Base-by-base conservation (phyloP, 2,113 vertebrate genomes). In the Channa maculata region DNA sequence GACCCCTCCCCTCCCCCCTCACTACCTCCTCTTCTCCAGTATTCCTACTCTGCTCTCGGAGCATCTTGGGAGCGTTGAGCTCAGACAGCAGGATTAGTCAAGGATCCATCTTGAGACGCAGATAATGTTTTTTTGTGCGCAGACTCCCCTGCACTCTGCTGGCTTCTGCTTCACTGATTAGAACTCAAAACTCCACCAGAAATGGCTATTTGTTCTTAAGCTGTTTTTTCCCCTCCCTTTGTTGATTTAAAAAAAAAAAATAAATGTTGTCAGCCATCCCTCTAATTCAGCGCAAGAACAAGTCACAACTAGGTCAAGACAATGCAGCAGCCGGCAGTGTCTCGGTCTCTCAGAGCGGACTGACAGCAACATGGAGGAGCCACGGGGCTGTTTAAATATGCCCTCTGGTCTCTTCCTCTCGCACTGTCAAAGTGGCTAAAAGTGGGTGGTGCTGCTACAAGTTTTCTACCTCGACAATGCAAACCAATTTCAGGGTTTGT, bases 61-160 rank as follows among this genome's bases (percentile, higher is more conserved):
- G 92, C 91, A 93, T 93, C 91, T 92, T 90, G 89, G 87, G 89
- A 92, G 86, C 83, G 71, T 86, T 82, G 89, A 90, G 91, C 92
- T 91, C 91, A 93, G 89, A 93, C 93, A 86, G 90, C 86, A 67
- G 91, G 91, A 94, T 94, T 94, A 93, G 92, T 93, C 92, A 93
- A 90, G 93, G 92, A 93, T 93, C 92, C 92, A 93, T 94, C 90
- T 93, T 93, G 92, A 93, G 91, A 92, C 89, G 34, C 84, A 90
- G 92, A 94, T 93, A 93, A 92, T 94, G 90, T 90, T 91, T 89
- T 24, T 24, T 80, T 87, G 87, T 69, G 63, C 80, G 57, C 91
- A 88, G 85, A 88, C 90, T 89, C 86, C 86, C 84, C 77, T 82
- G 80, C 88, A 89, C 86, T 88, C 80, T 57, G 41, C 85, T 77